Base-by-base conservation (phyloP, 2,113 vertebrate genomes). In the Oncorhynchus masou region DNA sequence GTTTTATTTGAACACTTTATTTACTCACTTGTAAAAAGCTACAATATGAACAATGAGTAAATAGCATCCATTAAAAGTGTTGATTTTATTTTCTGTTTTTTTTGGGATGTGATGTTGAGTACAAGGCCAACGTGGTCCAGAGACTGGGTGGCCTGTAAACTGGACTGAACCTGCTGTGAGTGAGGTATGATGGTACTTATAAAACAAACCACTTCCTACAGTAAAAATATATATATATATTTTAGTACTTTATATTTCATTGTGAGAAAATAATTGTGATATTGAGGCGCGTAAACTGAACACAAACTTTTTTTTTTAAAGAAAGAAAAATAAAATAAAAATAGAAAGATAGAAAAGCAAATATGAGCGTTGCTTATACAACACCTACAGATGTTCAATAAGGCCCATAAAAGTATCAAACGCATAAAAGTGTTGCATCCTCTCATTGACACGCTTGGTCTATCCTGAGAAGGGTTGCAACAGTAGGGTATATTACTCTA, bases 41-140 rank as follows among this genome's bases (percentile, higher is more conserved):
- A 34, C 3, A 22, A 22, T 45, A 2, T 11, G 39, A 45, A 1
- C 54, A 57, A 69, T 69, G 65, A 16, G 65, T 2, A 48, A 69
- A 15, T 57, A 48, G 13, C 29, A 34, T 1, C 27, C 6, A 65
- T 20, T 24, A 22, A 34, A n/a, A n/a, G 68, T 49, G 27, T 71
- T 62, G 39, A 1, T 3, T 68, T 11, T 25, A 73, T 73, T 49
- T 76, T 12, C 1, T 13, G 12, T 27, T 34, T 49, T 79, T 34
- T n/a, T n/a, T n/a, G 29, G 67, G 80, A 78, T 77, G 81, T 85
- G 71, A 81, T 66, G 48, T 79, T 79, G 12, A 76, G 73, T 81
- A 3, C 78, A 74, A 73, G 51, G 71, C 68, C 74, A 74, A 27
- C 70, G 77, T 75, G 45, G 78, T 54, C 34, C 24, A 5, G 24